Evolutionary conservation across 92 coral and sea anemone species (phyloP).

Genomic region (Siderastrea radians): DNA sequence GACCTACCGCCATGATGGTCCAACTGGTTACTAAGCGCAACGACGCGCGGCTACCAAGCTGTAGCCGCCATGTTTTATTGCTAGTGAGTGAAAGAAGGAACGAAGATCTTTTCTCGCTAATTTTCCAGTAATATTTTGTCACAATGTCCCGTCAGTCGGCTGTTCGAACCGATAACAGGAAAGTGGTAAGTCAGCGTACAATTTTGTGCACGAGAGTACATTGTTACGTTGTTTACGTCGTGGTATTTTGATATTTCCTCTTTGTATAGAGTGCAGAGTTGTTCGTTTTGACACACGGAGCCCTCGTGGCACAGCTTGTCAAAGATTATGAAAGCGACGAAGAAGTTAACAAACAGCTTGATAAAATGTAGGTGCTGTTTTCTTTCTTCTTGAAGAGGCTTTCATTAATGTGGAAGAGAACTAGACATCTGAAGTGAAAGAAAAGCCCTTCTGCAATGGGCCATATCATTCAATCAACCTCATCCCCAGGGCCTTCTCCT

Average conservation of each 20-base stretch:
- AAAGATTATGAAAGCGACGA: constrained; percentile 97
- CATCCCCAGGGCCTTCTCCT: no score
- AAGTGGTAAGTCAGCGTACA: constrained; percentile 83
- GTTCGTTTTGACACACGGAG: constrained; percentile 93
- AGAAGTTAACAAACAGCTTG: constrained; percentile 95
- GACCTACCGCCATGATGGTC: constrained; percentile 57
- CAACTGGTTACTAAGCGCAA: constrained; percentile 34
- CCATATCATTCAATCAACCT: no score
- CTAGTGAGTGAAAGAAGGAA: no score
- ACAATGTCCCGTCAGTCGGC: constrained; percentile 96
- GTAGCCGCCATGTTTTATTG: constrained; percentile 16
- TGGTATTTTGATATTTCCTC: neutral
- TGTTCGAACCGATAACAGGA: constrained; percentile 91
- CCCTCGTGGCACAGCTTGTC: constrained; percentile 94
- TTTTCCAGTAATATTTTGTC: neutral
- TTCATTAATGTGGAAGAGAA: no score
- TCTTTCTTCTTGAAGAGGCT: neutral
- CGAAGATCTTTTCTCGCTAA: neutral
- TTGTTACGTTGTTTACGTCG: neutral
- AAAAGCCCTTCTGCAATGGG: no score
- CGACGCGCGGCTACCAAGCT: constrained; percentile 42
- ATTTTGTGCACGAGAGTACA: neutral
- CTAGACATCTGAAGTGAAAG: no score
- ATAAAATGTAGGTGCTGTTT: constrained; percentile 82
- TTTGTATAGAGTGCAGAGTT: constrained; percentile 90